Evolutionary conservation across 2,797 vertebrate genomes (phyloP).

Genomic region (Etheostoma nigrum): DNA sequence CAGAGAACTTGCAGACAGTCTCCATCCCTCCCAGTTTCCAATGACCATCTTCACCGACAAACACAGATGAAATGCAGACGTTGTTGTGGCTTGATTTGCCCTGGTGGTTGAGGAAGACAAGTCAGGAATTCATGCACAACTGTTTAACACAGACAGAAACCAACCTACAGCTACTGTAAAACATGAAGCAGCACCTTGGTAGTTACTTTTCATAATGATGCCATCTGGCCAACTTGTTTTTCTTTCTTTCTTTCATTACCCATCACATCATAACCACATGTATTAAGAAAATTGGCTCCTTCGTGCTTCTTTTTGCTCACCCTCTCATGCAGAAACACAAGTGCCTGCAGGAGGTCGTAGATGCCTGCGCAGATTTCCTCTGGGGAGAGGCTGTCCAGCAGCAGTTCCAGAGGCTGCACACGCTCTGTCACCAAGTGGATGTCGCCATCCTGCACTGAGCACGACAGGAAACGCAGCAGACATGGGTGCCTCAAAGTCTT

Average conservation of each 20-base stretch:
- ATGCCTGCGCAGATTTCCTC: constrained; percentile 96
- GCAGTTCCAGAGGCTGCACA: constrained; percentile 90
- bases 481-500: constrained; percentile 97
- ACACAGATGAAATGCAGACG: constrained; percentile 92
- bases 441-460: constrained; percentile 91
- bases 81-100: constrained; percentile 98
- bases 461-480: constrained; percentile 95
- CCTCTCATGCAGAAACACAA: constrained; percentile 96
- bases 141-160: neutral
- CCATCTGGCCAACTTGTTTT: neutral
- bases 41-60: constrained; percentile 96
- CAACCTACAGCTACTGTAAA: neutral
- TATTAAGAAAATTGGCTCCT: neutral
- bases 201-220: neutral
- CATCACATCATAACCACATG: no score
- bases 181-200: neutral
- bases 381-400: constrained; percentile 88
- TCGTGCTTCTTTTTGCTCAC: constrained; percentile 77
- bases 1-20: constrained; percentile 92
- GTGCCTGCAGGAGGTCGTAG: constrained; percentile 93
- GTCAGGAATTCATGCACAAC: neutral
- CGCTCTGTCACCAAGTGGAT: constrained; percentile 96
- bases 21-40: constrained; percentile 99
- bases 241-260: neutral
- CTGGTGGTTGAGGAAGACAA: constrained; percentile 72